These are phyloP conservation scores for Pseudobourletiella spinata DNA, from an alignment of 1,140 invertebrate genomes.

Conservation along the genomic window DNA sequence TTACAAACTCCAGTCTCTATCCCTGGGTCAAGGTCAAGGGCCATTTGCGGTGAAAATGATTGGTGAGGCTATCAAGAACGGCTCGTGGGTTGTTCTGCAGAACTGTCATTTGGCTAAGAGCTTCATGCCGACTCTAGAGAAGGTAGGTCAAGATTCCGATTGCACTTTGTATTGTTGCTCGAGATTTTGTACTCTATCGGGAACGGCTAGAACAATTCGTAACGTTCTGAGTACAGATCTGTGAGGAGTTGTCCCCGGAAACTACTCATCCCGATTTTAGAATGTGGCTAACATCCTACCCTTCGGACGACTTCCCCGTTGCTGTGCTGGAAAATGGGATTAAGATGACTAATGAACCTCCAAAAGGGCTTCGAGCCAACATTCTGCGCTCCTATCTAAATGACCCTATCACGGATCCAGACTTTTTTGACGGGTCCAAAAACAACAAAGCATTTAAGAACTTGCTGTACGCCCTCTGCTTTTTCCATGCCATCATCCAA, in stretches of 20 bases:
- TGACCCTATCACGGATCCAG: constrained; percentile 75
- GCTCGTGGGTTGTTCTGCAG: constrained; percentile 87
- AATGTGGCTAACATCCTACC: constrained; percentile 89
- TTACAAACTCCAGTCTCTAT: constrained; percentile 71
- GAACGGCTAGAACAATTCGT: not conserved
- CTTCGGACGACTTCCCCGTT: constrained; percentile 80
- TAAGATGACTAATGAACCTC: constrained; percentile 94
- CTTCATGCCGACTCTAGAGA: constrained; percentile 81
- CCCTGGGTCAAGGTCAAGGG: constrained; percentile 89
- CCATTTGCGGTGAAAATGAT: constrained; percentile 81
- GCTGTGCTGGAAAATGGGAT: constrained; percentile 85
- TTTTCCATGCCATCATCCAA: constrained; percentile 88
- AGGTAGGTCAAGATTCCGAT: constrained; percentile 39
- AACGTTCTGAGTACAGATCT: constrained; percentile 47
- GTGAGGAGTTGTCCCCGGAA: constrained; percentile 64
- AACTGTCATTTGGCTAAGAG: constrained; percentile 92
- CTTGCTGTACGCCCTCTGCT: constrained; percentile 79
- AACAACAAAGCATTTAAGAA: constrained; percentile 71
- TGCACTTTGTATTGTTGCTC: too few relatives aligned
- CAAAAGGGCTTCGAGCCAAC: constrained; percentile 67
- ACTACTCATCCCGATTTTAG: constrained; percentile 79
- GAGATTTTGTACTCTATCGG: not conserved
- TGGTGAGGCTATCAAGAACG: constrained; percentile 67
- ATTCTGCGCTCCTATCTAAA: constrained; percentile 61
- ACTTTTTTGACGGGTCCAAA: constrained; percentile 78